phyloP scores from a whole-genome alignment of 2,113 vertebrate species.

The Oxyruncus cristatus region DNA sequence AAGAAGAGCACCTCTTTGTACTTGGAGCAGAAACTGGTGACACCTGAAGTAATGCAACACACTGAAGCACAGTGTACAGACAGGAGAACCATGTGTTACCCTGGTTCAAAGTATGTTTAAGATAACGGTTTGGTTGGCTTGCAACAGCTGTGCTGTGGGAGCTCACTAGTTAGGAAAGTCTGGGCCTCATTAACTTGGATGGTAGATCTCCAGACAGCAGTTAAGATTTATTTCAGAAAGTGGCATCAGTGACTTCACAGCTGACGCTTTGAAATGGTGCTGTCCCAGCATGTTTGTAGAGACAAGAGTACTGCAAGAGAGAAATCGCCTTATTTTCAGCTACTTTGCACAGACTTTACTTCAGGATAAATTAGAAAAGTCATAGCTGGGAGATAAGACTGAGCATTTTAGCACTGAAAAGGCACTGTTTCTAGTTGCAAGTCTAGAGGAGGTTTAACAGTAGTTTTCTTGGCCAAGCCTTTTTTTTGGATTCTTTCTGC shows the following conservation, averaged over 20 bases:
- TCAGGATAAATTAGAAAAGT: neutral
- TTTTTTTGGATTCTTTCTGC: neutral
- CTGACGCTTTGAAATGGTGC: neutral
- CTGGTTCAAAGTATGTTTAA: constrained; percentile 1
- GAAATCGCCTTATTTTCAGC: neutral
- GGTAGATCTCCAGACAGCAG: neutral
- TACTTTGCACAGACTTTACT: neutral
- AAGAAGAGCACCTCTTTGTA: neutral
- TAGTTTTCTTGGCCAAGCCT: neutral
- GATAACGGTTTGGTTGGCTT: neutral
- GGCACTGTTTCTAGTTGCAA: neutral
- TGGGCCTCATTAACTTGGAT: neutral
- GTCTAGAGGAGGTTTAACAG: neutral
- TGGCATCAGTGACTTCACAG: neutral
- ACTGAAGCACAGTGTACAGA: neutral
- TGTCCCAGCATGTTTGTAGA: neutral
- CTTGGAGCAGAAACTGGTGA: neutral
- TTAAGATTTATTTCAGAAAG: neutral
- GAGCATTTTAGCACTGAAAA: neutral
- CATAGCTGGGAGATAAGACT: neutral
- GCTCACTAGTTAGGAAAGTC: neutral
- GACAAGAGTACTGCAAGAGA: neutral
- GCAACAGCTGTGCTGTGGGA: neutral
- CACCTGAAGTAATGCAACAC: neutral
- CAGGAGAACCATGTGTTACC: neutral